Evolutionary conservation across 1,140 invertebrate genomes (phyloP).

Genomic region (Pseudomyrmex pallidus): DNA sequence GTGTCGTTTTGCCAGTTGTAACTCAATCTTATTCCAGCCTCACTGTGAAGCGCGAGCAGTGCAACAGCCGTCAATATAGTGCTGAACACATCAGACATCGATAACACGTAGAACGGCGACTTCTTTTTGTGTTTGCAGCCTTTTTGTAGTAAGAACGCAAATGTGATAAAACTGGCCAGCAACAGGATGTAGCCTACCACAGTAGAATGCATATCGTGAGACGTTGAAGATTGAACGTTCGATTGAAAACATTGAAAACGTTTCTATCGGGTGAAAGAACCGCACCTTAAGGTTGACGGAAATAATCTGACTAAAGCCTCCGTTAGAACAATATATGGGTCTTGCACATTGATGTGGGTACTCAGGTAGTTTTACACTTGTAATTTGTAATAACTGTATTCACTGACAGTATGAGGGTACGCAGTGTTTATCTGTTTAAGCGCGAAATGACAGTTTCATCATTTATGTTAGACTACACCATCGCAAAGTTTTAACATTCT

Average conservation of each 20-base stretch:
- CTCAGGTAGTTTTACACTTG: neutral
- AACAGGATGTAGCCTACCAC: slow-evolving; percentile 55
- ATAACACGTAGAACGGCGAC: slow-evolving; percentile 63
- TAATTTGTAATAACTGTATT: slow-evolving; percentile 45
- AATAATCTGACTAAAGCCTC: slow-evolving; percentile 15
- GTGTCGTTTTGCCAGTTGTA: slow-evolving; percentile 15
- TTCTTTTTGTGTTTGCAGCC: slow-evolving; percentile 45
- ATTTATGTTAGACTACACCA: neutral
- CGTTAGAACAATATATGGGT: slow-evolving; percentile 15
- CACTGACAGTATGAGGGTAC: slow-evolving; percentile 19
- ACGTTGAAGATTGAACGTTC: neutral
- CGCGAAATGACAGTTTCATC: neutral
- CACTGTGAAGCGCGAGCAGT: slow-evolving; percentile 47
- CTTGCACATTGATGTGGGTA: slow-evolving; percentile 46
- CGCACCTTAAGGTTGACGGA: slow-evolving; percentile 24
- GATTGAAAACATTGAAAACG: slow-evolving; percentile 9
- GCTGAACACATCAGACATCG: slow-evolving; percentile 65
- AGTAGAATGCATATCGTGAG: slow-evolving; percentile 58
- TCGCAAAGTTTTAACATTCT: neutral
- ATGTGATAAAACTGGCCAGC: slow-evolving; percentile 58
- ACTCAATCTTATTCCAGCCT: neutral
- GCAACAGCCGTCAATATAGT: slow-evolving; percentile 54
- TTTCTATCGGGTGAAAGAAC: neutral
- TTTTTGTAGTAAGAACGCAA: slow-evolving; percentile 58
- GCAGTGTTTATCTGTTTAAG: slow-evolving; percentile 35